phyloP scores from a whole-genome alignment of 2,888 invertebrate genomes.

The Chrysolina oricalcia region DNA sequence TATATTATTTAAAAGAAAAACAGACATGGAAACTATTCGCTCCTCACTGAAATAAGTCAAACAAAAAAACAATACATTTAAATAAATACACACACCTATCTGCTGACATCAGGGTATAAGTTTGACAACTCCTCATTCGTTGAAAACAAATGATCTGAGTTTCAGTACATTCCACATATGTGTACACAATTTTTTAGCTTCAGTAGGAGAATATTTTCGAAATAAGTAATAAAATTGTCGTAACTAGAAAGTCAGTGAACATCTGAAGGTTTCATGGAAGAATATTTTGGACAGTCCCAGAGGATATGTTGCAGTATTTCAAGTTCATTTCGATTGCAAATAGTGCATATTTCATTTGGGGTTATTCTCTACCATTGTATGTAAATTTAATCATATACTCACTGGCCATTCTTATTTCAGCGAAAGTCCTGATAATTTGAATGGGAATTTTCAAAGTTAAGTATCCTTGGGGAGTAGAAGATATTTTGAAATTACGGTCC shows the following conservation, averaged over 20 bases:
- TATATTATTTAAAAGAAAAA: not conserved
- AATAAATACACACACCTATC: not conserved
- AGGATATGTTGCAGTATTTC: not conserved
- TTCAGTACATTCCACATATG: not conserved
- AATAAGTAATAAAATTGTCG: not conserved
- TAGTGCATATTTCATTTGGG: not conserved
- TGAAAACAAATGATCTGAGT: not conserved
- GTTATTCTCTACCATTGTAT: not conserved
- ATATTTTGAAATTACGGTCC: no score
- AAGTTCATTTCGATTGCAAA: not conserved
- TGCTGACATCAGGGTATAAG: not conserved
- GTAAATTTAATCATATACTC: not conserved
- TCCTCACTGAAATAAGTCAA: not conserved
- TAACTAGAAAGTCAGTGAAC: not conserved
- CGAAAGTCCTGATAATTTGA: not conserved
- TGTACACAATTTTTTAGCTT: not conserved
- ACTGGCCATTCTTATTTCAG: no score
- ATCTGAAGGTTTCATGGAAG: not conserved
- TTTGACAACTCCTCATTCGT: not conserved
- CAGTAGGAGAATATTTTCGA: no score
- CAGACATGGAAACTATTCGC: not conserved
- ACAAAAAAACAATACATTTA: not conserved
- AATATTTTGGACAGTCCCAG: not conserved
- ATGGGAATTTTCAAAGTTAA: not conserved
- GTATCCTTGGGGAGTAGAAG: no score